Conservation (phyloP, 2,888 invertebrate genomes). For the Xanthia icteritia region DNA sequence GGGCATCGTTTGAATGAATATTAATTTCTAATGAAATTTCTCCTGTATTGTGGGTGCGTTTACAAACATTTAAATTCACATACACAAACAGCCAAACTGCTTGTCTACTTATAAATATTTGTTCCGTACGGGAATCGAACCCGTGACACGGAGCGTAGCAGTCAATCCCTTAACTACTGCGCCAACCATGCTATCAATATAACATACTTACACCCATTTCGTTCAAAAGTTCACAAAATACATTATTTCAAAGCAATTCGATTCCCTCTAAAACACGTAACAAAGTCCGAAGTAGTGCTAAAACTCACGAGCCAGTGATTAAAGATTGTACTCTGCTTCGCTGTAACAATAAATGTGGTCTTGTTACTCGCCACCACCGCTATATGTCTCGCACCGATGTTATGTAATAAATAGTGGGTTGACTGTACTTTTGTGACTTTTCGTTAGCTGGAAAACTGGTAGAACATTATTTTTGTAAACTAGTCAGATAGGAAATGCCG, state of each 20-base stretch:
- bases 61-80: no score
- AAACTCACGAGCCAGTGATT: constrained; percentile 75
- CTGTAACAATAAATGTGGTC: constrained; percentile 65
- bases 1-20: no score
- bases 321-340: constrained; percentile 71
- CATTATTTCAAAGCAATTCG: constrained; percentile 38
- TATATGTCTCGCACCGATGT: constrained; percentile 41
- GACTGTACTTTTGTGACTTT: constrained; percentile 25
- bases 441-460: not conserved
- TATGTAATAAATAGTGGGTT: constrained; percentile 39
- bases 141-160: no score
- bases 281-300: constrained; percentile 60
- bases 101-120: no score
- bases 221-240: not conserved
- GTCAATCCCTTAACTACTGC: no score
- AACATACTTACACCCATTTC: not conserved
- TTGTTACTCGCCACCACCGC: constrained; percentile 27
- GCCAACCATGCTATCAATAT: no score
- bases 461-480: not conserved
- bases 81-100: no score
- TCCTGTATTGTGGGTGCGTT: no score
- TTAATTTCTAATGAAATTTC: no score
- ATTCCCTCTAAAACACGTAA: constrained; percentile 65
- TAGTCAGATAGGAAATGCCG: no score
- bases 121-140: no score